Percentiles rank a stretch among this genome's conserved stretches.
Evolutionary conservation across 92 coral and sea anemone genomes (phyloP).

Genomic region (Heteractis magnifica): DNA sequence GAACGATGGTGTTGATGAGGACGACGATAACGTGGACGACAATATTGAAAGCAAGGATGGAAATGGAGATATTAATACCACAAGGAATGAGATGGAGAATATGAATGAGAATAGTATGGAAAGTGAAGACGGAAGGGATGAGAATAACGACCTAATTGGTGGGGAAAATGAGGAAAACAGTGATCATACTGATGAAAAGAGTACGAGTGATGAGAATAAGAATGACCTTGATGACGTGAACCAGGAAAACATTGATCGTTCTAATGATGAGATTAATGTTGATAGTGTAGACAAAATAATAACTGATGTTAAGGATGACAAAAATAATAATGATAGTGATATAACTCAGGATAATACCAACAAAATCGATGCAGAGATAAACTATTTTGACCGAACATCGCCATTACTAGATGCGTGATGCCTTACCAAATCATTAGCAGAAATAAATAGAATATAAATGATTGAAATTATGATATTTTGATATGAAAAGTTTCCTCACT

Average conservation of each 20-base stretch:
- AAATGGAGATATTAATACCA: background rate
- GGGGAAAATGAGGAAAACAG: background rate
- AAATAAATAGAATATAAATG: background rate
- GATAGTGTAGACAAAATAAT: background rate
- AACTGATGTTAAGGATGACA: background rate
- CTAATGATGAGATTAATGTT: background rate
- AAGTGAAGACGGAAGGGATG: background rate
- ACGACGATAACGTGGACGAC: background rate
- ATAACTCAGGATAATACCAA: background rate
- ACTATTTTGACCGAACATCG: background rate
- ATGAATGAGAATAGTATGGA: background rate
- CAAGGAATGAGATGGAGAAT: background rate
- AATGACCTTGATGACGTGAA: background rate
- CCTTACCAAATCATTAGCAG: background rate
- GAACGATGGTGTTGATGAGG: slow-evolving; percentile 12
- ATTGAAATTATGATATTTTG: background rate
- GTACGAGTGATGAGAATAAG: background rate
- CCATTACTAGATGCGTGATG: background rate
- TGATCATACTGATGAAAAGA: background rate
- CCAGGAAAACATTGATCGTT: background rate
- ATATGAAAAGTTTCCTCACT: background rate
- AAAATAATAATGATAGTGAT: background rate
- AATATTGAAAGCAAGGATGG: background rate
- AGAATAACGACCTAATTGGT: background rate
- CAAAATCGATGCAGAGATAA: background rate